Conservation (phyloP, 2,113 vertebrate genomes). For the Silurus meridionalis region DNA sequence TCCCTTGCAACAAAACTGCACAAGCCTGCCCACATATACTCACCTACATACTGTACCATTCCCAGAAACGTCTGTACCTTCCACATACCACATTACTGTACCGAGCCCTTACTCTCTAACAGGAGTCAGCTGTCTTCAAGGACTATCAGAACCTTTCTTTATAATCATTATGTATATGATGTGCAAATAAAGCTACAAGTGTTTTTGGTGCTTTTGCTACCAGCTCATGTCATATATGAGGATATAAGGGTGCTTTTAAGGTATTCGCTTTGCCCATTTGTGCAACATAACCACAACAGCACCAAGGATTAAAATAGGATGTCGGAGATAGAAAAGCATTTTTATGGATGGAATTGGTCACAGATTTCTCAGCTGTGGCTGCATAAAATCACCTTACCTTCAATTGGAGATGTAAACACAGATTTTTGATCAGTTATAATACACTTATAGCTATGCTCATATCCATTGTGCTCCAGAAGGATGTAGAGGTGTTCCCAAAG, state of each 20-base stretch:
- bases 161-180: too few relatives aligned
- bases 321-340: not conserved
- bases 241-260: not conserved
- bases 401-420: not conserved
- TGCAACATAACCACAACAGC: not conserved
- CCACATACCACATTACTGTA: too few relatives aligned
- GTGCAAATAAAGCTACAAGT: too few relatives aligned
- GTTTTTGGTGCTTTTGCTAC: not conserved
- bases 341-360: not conserved
- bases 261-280: not conserved
- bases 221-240: not conserved
- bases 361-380: not conserved
- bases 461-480: too few relatives aligned
- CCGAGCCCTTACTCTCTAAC: too few relatives aligned
- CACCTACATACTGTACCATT: too few relatives aligned
- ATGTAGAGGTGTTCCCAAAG: too few relatives aligned
- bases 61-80: too few relatives aligned
- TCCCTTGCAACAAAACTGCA: too few relatives aligned
- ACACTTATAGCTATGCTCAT: not conserved
- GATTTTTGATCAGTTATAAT: not conserved
- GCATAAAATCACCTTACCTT: not conserved
- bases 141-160: too few relatives aligned
- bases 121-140: too few relatives aligned
- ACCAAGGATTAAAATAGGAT: not conserved
- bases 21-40: too few relatives aligned